A percentile compares a stretch with the other conserved stretches of the same genome.
phyloP scores from a whole-genome alignment of 2,888 invertebrate species.

The Falcaria lacertinaria region DNA sequence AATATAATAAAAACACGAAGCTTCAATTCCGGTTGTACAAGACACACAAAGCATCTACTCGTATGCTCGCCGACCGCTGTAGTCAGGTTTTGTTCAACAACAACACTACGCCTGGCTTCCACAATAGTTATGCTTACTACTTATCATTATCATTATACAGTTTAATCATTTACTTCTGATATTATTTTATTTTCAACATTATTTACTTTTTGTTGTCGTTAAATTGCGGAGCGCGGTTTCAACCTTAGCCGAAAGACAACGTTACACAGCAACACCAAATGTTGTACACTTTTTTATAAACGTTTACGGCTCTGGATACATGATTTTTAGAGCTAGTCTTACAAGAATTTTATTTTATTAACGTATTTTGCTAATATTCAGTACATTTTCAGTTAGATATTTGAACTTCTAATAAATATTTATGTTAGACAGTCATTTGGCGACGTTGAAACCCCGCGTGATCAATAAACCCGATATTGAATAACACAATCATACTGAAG shows the following conservation, averaged over 20 bases:
- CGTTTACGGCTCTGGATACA: too few species aligned
- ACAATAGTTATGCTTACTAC: conserved; percentile 69
- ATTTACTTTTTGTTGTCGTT: conserved; percentile 36
- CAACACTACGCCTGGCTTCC: conserved; percentile 42
- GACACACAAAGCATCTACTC: background rate
- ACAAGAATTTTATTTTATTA: too few species aligned
- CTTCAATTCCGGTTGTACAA: background rate
- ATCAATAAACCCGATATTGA: conserved; percentile 41
- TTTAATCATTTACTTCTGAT: conserved; percentile 32
- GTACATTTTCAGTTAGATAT: too few species aligned
- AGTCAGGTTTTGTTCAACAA: conserved; percentile 25
- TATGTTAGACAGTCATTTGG: too few species aligned
- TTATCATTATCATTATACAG: conserved; percentile 50
- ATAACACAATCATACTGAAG: conserved; percentile 49
- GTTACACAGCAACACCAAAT: conserved; percentile 21
- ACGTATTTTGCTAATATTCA: too few species aligned
- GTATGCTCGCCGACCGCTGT: background rate
- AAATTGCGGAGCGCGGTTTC: conserved; percentile 22
- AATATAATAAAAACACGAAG: background rate
- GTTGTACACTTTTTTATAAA: too few species aligned
- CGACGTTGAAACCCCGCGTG: conserved; percentile 29
- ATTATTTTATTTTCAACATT: conserved; percentile 31
- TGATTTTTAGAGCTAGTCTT: too few species aligned
- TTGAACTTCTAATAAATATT: too few species aligned
- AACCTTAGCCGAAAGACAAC: conserved; percentile 12